Evolutionary conservation across 2,888 invertebrate species (phyloP), one percentile per base, ranked within the genome.

Genomic region (Bursaphelenchus okinawaensis): DNA sequence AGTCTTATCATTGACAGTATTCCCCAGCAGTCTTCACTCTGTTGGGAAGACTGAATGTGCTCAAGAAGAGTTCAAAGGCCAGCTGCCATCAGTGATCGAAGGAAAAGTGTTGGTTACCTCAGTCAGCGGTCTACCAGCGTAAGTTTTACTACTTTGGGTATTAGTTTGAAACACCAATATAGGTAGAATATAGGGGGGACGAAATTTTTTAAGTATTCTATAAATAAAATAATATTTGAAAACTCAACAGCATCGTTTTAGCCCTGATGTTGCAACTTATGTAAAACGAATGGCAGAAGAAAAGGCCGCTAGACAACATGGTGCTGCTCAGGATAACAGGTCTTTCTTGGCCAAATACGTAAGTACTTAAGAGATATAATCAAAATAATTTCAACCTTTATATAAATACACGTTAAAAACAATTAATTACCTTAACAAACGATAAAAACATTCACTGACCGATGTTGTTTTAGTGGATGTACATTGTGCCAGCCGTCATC

Each of bases 301-400:
- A 84, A 89, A 91, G 76, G 88, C 90, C 74, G 92, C 93, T 82
- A 92, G 93, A 77, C 87, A 89, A 23, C 92, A 92, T 81, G 85
- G 85, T 26, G 83, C 84, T 12, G 31, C 84, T 70, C 84, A 84
- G 27, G 96, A 96, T 83, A 95, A 93, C 83, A 87, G 93, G 81
- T 93, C 94, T 55, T 95, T 96, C 85, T 87, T 96, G 75, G 91
- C 91, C 3, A 96, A 94, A 94, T 96, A 96, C 87, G 94, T 94
- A 87, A 89, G 92, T 83, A 52, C 26, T 23, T 26, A 22, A 56
- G 19, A 12, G 9, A 56, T 23, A 19, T 26, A n/a, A 24, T 56
- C 22, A 56, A 24, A n/a, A 24, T 9, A 24, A 26, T 27, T 23
- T 40, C 50, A 54, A 65, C n/a, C 7, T 29, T 29, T 40, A 40